Base-by-base conservation (phyloP, 2,797 vertebrate genomes). In the Takifugu ocellatus region DNA sequence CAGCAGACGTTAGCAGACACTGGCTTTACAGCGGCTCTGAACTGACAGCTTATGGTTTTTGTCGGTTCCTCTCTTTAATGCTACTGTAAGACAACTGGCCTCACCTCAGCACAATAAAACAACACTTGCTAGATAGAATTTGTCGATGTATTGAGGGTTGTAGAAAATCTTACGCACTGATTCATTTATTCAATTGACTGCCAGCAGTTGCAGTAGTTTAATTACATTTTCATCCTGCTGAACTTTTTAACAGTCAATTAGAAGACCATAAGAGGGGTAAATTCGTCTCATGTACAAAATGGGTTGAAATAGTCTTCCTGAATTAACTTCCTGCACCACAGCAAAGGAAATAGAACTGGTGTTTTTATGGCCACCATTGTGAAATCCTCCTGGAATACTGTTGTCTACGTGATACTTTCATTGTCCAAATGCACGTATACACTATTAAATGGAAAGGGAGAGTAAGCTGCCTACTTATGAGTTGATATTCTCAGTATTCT, bases 281-380 rank as follows among this genome's bases (percentile, higher is more conserved):
- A 14, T 43, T 42, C 14, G 10, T 42, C 36, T 9, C 36, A 42
- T 7, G 7, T 29, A 29, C 7, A 5, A 29, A 5, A 42, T 10
- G 36, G 36, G 36, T 11, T 21, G 21, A 21, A 21, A 21, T 21
- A 21, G 21, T 21, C 21, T 21, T 21, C 21, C 21, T 21, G 21
- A 21, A 42, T 3, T 42, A 10, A 10, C 36, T 42, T 42, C 73
- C 78, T 64, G 69, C 70, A 63, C 66, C 70, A 66, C 73, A 86
- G 84, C 84, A 84, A 84, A 83, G 81, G 70, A 82, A 82, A 84
- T 83, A 73, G 82, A 83, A 84, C 86, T 76, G 81, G 75, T 83
- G 74, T 87, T 84, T 84, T 88, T 70, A 82, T 83, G 71, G 82
- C 77, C 79, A 61, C 59, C 68, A 70, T 75, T 74, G 79, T 83